phyloP scores from a whole-genome alignment of 2,797 vertebrate species.

The Microctenopoma stevenorrisi region DNA sequence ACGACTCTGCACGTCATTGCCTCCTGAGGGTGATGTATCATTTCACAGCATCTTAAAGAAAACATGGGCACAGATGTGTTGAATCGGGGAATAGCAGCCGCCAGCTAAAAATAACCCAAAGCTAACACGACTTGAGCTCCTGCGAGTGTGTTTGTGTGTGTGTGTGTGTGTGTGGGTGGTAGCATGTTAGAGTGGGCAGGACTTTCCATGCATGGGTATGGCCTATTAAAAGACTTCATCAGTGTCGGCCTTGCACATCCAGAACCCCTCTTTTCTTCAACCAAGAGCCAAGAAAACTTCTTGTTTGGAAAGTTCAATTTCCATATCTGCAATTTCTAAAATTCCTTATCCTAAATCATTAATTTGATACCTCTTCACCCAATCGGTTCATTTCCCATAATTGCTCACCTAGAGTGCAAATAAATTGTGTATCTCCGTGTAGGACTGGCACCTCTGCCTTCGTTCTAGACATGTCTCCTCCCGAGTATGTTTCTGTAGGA shows the following conservation, averaged over 20 bases:
- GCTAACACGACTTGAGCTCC: conserved; percentile 32
- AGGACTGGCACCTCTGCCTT: conserved; percentile 29
- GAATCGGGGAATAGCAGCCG: conserved; percentile 56
- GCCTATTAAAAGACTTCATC: conserved; percentile 70
- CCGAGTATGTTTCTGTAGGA: conserved; percentile 25
- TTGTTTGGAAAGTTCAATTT: conserved; percentile 38
- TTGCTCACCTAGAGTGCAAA: conserved; percentile 51
- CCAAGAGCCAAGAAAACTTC: conserved; percentile 61
- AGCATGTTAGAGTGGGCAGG: conserved; percentile 38
- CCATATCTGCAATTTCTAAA: conserved; percentile 62
- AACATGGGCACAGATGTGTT: conserved; percentile 53
- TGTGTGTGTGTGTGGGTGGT: conserved; percentile 29
- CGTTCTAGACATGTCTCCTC: not conserved
- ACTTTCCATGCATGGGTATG: conserved; percentile 63
- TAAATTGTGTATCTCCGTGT: conserved; percentile 56
- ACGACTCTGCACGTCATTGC: conserved; percentile 24
- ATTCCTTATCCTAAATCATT: conserved; percentile 66
- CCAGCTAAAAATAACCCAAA: conserved; percentile 63
- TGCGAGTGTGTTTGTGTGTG: conserved; percentile 6
- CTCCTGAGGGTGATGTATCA: conserved; percentile 47
- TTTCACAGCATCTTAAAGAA: conserved; percentile 56
- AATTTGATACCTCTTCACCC: conserved; percentile 46
- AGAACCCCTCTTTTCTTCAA: conserved; percentile 34
- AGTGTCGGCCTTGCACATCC: conserved; percentile 62
- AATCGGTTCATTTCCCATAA: conserved; percentile 49